Percentiles rank a stretch among this genome's conserved stretches.
phyloP scores from a whole-genome alignment of 2,113 vertebrate genomes.

The Tragulus kanchil region DNA sequence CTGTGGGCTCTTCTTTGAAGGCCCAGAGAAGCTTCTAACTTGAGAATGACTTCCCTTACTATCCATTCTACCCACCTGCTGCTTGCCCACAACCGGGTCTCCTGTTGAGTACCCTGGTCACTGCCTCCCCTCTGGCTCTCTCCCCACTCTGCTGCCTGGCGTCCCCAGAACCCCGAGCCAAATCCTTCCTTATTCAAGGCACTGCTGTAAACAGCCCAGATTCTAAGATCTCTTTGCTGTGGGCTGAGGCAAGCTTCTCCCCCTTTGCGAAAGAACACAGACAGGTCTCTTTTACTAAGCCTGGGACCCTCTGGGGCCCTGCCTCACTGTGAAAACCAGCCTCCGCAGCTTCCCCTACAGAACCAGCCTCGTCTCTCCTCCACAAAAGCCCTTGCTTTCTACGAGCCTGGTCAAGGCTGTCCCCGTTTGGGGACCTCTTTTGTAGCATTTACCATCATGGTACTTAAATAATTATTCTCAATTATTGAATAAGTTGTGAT shows the following conservation, averaged over 20 bases:
- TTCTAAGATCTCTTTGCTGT: not conserved
- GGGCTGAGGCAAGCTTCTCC: not conserved
- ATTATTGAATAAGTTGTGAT: not conserved
- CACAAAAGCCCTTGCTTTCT: not conserved
- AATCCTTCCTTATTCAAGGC: not conserved
- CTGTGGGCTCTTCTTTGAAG: not conserved
- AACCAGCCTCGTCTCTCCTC: not conserved
- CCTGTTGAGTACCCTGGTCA: not conserved
- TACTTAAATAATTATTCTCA: not conserved
- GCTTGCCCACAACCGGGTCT: not conserved
- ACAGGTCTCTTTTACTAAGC: not conserved
- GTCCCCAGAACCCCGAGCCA: not conserved
- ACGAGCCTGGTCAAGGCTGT: rapidly evolving
- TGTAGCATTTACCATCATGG: not conserved
- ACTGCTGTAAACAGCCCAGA: not conserved
- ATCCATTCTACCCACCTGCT: too few relatives aligned
- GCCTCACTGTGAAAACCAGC: not conserved
- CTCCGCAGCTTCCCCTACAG: rapidly evolving
- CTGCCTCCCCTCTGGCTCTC: not conserved
- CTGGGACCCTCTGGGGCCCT: not conserved
- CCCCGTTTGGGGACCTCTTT: not conserved
- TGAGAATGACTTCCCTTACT: not conserved
- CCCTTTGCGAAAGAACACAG: not conserved
- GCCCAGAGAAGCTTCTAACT: not conserved
- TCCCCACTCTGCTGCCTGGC: not conserved